Evolutionary conservation across 2,113 vertebrate genomes (phyloP), one percentile per base, ranked within the genome.

Genomic region (Eolophus roseicapilla): DNA sequence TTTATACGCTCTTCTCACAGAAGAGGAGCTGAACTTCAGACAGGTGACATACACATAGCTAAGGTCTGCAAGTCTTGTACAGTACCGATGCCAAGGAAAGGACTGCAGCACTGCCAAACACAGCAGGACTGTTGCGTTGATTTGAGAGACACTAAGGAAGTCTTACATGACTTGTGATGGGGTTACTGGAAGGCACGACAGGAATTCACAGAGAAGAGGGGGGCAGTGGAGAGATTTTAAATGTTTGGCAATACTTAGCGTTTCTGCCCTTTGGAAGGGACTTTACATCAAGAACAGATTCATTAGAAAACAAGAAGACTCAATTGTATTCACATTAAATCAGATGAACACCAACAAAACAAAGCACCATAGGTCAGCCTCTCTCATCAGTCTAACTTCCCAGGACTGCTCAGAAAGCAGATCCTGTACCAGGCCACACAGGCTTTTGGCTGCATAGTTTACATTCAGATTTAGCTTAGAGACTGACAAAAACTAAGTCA

Each of bases 81-180:
- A 31, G 9, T 23, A 82, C 0, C 47, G 43, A 68, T 43, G 70
- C 35, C 55, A 88, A 90, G 41, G 44, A 55, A 76, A 69, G 49
- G 47, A 62, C 8, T 49, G 35, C 9, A 6, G 31, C 43, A 20
- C 46, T 44, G 46, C 20, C 70, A 76, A 46, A 49, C 14, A 31
- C 1, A 0, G 43, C 21, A 57, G 43, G 50, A 64, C 35, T 14
- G 9, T 80, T 81, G 37, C 0, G 0, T 20, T 65, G 70, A 82
- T 87, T 85, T 76, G 33, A 80, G 75, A 91, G 35, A 44, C 70
- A 65, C 10, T 49, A 60, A 46, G 69, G 64, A 89, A 75, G 52
- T 59, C 55, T 91, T 87, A 28, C 10, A 21, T 0, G 2, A 69
- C 27, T 41, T 29, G 29, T 8, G 19, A 24, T 76, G 29, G 43